Evolutionary conservation across 1,140 invertebrate genomes (phyloP), one percentile per base, ranked within the genome.

Genomic region (Drosophila elegans): DNA sequence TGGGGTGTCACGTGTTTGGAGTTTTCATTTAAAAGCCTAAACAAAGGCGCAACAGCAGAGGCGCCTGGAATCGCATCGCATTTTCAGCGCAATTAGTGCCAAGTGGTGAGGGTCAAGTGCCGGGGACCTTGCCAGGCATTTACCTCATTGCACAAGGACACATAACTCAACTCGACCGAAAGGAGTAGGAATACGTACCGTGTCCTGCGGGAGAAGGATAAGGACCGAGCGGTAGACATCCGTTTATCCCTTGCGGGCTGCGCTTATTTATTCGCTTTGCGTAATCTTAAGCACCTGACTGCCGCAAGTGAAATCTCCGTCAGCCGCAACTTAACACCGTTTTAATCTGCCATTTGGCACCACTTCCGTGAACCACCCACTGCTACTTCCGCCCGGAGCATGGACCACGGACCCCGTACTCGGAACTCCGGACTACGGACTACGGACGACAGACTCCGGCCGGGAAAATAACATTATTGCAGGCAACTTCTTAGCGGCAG

Each of bases 331-430:
- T 88, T 83, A 86, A 86, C 83, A 83, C 79, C 83, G 76, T 73
- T 83, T 86, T 86, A 86, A 86, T 88, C 83, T 83, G 75, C 83
- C 84, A 88, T 86, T 86, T 86, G 83, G 83, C 83, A 86, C 85
- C 77, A 81, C 79, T 76, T 75, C 79, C 79, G 63, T 59, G 52
- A 68, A 63, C 74, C 81, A 54, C 59, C 63, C 39, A 34, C 41
- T 49, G n/a, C 71, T 39, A 82, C 64, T 82, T 86, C 83, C 74
- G 74, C 60, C 25, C 13, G 44, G 39, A 52, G 57, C 41, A 62
- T 13, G 61, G 21, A 27, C 66, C 69, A 21, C 12, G 46, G 45
- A 52, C 60, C 45, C 52, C 51, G 29, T 13, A 36, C 16, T 21
- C 16, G 16, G 16, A 21, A 1, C 29, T 27, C 12, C 16, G 13